Conservation (phyloP, 2,888 invertebrate species). For the Lepidocyrtoides sp. region DNA sequence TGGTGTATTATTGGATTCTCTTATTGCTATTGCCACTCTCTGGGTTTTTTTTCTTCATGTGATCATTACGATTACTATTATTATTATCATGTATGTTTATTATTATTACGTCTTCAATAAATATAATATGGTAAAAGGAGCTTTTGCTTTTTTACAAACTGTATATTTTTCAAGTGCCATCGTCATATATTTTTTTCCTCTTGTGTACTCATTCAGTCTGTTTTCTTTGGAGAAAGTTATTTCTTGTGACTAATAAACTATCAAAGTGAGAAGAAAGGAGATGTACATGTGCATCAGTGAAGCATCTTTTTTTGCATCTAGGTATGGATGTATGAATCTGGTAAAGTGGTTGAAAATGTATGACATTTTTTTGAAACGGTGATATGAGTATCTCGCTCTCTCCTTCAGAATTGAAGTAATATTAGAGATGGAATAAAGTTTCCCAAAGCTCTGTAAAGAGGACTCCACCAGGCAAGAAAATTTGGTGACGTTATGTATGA, state of each 20-base stretch:
- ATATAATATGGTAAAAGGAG: not conserved
- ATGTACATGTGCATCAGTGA: not conserved
- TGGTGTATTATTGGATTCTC: conserved; percentile 32
- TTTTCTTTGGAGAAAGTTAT: conserved; percentile 25
- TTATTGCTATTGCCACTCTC: conserved; percentile 52
- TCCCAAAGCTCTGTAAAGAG: conserved; percentile 38
- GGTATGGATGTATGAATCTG: not conserved
- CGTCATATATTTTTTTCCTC: not conserved
- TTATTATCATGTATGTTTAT: not conserved
- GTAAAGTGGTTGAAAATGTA: not conserved
- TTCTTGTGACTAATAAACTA: conserved; percentile 47
- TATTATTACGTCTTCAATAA: conserved; percentile 49
- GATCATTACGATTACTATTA: conserved; percentile 5
- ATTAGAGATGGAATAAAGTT: conserved; percentile 41
- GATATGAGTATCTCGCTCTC: too few relatives aligned
- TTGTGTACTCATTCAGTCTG: not conserved
- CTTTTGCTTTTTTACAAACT: not conserved
- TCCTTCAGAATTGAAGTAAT: not conserved
- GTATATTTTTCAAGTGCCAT: not conserved
- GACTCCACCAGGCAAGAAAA: conserved; percentile 52
- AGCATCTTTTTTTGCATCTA: not conserved
- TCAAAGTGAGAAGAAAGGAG: not conserved
- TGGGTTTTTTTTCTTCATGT: conserved; percentile 22
- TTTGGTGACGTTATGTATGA: too few relatives aligned
- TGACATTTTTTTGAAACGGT: not conserved